phyloP scores from a whole-genome alignment of 2,113 vertebrate species.

The Alaudala cheleensis region DNA sequence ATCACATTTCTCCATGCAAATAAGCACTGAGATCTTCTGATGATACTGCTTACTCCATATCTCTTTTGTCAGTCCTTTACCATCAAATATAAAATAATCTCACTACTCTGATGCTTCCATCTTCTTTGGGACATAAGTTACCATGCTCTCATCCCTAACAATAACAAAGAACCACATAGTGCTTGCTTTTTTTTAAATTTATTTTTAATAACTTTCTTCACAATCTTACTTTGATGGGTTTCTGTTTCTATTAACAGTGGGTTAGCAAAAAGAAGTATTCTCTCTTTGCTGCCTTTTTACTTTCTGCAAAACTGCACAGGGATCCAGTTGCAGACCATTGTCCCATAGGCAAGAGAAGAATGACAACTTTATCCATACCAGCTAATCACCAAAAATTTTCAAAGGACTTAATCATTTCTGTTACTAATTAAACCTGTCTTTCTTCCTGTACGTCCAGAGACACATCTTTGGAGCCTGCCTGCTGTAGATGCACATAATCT shows the following conservation, averaged over 20 bases:
- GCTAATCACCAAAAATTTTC: neutral
- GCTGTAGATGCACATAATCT: neutral
- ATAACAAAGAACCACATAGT: neutral
- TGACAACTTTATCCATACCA: neutral
- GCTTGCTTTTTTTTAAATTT: neutral
- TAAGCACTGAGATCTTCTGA: neutral
- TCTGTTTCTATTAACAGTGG: neutral
- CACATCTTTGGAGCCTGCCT: neutral
- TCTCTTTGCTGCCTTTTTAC: neutral
- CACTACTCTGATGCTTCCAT: neutral
- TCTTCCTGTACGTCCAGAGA: neutral
- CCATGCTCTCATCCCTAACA: neutral
- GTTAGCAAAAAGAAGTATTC: neutral
- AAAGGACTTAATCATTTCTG: neutral
- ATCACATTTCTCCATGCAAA: neutral
- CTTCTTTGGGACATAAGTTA: neutral
- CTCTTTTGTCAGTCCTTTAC: neutral
- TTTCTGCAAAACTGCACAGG: neutral
- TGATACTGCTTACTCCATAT: neutral
- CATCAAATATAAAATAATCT: neutral
- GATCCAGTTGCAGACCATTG: neutral
- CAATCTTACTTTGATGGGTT: neutral
- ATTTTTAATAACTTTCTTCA: neutral
- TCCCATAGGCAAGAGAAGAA: neutral
- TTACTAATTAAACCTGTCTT: neutral